Evolutionary conservation across 1,140 invertebrate genomes (phyloP).

Genomic region (Pteromalus puparum): DNA sequence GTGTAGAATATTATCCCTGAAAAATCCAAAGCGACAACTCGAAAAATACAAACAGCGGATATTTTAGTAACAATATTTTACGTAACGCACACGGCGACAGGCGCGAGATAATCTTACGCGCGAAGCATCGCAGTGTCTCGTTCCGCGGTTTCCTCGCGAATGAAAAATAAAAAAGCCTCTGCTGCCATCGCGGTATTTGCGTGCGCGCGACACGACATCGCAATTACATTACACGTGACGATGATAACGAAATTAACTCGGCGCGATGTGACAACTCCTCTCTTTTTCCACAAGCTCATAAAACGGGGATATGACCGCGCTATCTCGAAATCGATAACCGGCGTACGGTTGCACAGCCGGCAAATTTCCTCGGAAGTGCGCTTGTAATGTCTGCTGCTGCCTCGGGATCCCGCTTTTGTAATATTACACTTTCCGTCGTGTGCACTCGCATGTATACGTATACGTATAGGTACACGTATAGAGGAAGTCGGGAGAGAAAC

Average conservation of each 20-base stretch:
- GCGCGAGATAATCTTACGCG: background rate
- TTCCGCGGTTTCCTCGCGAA: background rate
- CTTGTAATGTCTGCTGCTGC: background rate
- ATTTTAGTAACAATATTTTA: background rate
- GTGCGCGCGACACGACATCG: background rate
- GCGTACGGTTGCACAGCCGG: background rate
- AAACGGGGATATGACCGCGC: background rate
- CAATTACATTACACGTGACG: conserved; percentile 1
- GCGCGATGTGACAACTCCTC: background rate
- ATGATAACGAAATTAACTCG: background rate
- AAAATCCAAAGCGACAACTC: too few relatives aligned
- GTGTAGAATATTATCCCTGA: too few relatives aligned
- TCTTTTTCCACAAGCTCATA: background rate
- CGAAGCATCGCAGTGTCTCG: background rate
- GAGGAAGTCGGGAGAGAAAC: background rate
- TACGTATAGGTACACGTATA: background rate
- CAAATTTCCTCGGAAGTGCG: conserved; percentile 9
- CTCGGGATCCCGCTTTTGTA: background rate
- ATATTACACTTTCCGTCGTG: conserved; percentile 40
- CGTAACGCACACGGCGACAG: background rate
- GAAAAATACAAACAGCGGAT: too few relatives aligned
- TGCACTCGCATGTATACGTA: background rate
- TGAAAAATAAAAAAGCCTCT: background rate
- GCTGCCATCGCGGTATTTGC: background rate
- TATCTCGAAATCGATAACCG: background rate